These are phyloP conservation scores for Nothoprocta pentlandii DNA, from an alignment of 2,113 vertebrate species.

Conservation along the genomic window DNA sequence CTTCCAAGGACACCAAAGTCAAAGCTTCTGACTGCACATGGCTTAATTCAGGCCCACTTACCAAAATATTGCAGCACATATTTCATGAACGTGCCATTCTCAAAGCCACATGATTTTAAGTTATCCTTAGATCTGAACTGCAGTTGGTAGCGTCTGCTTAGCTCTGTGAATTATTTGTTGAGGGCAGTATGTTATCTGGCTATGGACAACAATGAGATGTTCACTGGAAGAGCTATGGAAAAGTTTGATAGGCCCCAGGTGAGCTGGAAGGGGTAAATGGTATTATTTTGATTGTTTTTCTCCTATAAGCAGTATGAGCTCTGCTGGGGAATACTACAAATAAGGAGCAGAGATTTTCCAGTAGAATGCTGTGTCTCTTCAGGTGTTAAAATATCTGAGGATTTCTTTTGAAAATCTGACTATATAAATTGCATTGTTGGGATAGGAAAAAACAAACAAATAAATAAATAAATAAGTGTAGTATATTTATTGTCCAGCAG, in stretches of 20 bases:
- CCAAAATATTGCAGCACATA: neutral
- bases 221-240: neutral
- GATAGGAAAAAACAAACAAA: neutral
- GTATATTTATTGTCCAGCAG: slow-evolving; percentile 56
- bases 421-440: fast-evolving
- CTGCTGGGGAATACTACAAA: neutral
- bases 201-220: neutral
- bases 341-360: neutral
- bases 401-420: neutral
- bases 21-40: neutral
- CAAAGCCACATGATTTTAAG: neutral
- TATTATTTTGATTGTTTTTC: neutral
- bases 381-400: neutral
- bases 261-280: neutral
- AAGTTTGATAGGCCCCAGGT: no score
- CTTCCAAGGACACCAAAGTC: neutral
- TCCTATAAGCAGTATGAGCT: neutral
- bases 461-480: neutral
- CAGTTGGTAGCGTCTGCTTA: neutral
- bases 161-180: neutral
- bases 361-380: neutral
- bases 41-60: neutral
- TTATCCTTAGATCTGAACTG: neutral
- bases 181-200: neutral
- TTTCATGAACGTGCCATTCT: neutral